Evolutionary conservation across 2,888 invertebrate species (phyloP).

Genomic region (Psylliodes chrysocephalus): DNA sequence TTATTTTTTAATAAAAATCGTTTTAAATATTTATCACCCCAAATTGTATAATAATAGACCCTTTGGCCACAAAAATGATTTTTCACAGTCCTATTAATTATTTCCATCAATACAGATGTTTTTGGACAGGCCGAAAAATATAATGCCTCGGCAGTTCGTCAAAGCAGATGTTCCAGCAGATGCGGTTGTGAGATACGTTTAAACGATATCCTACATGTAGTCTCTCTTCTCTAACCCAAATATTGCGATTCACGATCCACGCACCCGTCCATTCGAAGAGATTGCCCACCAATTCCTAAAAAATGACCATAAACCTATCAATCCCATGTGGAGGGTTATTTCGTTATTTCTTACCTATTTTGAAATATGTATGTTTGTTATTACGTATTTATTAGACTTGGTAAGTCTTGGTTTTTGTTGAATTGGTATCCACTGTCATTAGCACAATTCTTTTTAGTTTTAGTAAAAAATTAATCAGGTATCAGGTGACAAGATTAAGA

Average conservation of each 20-base stretch:
- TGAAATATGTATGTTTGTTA: no score
- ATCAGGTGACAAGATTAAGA: no score
- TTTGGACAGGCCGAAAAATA: conserved; percentile 19
- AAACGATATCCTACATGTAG: conserved; percentile 46
- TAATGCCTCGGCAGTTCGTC: conserved; percentile 28
- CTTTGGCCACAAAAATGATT: conserved; percentile 13
- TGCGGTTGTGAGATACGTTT: conserved; percentile 52
- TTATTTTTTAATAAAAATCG: background rate
- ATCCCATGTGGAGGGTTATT: no score
- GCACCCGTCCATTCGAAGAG: conserved; percentile 48
- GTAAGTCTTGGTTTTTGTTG: no score
- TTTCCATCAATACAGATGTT: conserved; percentile 34
- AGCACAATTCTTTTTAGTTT: no score
- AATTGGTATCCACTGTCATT: no score
- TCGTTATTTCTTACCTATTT: background rate
- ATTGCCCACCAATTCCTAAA: conserved; percentile 12
- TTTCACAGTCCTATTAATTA: conserved; percentile 20
- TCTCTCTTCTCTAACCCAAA: conserved; percentile 53
- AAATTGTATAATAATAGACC: conserved; percentile 4
- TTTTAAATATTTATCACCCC: background rate
- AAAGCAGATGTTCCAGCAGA: conserved; percentile 48
- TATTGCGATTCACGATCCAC: conserved; percentile 54
- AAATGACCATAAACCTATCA: conserved; percentile 4
- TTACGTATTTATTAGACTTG: no score
- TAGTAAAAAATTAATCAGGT: no score